Conservation (phyloP, 37 sponge, comb jelly and placozoan species). For the Theonella swinhoei region DNA sequence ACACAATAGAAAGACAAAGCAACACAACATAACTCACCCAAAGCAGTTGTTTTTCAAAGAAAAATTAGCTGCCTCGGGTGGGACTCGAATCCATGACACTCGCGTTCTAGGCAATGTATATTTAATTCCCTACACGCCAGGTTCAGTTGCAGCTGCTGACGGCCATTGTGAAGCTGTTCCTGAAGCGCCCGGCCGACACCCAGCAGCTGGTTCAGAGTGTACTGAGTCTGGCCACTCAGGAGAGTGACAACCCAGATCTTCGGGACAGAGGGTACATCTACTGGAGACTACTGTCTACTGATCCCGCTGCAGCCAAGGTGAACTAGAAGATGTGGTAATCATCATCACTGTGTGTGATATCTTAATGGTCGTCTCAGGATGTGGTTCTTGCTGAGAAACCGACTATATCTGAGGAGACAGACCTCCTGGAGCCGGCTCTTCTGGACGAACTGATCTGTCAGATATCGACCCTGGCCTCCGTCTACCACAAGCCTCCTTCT, state of each 20-base stretch:
- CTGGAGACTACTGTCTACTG: conserved; percentile 98
- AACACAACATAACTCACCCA: too few species aligned
- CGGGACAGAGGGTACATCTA: conserved; percentile 99
- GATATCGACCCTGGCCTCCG: conserved; percentile 95
- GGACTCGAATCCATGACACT: too few species aligned
- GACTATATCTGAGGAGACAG: conserved; percentile 98
- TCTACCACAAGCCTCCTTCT: conserved; percentile 98
- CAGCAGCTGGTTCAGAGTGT: conserved; percentile 96
- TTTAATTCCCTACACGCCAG: conserved; percentile 3
- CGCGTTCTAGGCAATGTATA: neutral
- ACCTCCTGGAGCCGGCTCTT: conserved; percentile 95
- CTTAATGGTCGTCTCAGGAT: conserved; percentile 53
- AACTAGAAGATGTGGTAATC: neutral
- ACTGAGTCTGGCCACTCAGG: conserved; percentile 97
- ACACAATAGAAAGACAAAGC: too few species aligned
- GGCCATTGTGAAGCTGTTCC: conserved; percentile 96
- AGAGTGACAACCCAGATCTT: conserved; percentile 98
- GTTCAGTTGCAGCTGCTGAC: conserved; percentile 98
- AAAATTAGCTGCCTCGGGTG: too few species aligned
- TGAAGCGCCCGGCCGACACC: conserved; percentile 92
- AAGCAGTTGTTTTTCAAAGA: too few species aligned
- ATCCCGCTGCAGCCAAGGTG: conserved; percentile 97
- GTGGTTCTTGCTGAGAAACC: conserved; percentile 99
- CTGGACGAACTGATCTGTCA: conserved; percentile 96
- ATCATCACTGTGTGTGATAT: neutral